Conservation (phyloP, 2,113 vertebrate genomes). For the Gambusia holbrooki region DNA sequence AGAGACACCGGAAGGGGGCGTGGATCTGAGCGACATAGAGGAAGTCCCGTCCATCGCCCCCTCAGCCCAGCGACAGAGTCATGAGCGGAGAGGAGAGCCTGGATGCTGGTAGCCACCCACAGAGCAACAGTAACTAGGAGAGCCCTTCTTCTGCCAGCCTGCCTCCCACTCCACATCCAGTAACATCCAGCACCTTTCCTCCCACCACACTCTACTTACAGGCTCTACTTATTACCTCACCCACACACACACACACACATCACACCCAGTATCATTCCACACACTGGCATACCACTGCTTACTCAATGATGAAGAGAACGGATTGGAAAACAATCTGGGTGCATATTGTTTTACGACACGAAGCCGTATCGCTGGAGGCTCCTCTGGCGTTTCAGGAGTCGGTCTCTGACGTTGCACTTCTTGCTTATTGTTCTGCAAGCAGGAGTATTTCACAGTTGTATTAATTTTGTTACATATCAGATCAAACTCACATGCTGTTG, state of each 20-base stretch:
- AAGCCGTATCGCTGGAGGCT: constrained; percentile 57
- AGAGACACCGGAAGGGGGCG: constrained; percentile 56
- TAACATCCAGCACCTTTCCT: constrained; percentile 70
- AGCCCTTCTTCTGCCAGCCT: constrained; percentile 71
- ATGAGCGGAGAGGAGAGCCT: constrained; percentile 67
- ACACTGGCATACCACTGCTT: constrained; percentile 57
- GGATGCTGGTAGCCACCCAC: constrained; percentile 69
- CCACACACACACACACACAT: constrained; percentile 44
- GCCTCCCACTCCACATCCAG: constrained; percentile 74
- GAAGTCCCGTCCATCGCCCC: constrained; percentile 72
- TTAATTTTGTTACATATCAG: constrained; percentile 12
- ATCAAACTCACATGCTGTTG: not conserved
- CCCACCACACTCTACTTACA: constrained; percentile 69
- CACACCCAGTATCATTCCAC: constrained; percentile 43
- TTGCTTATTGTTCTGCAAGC: constrained; percentile 24
- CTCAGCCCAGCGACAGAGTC: constrained; percentile 67
- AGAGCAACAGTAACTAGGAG: constrained; percentile 78
- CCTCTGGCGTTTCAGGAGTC: constrained; percentile 52
- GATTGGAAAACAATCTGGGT: constrained; percentile 50
- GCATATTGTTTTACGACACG: constrained; percentile 34
- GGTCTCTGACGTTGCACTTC: constrained; percentile 31
- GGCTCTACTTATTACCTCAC: constrained; percentile 69
- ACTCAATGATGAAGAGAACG: constrained; percentile 46
- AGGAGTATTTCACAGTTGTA: constrained; percentile 13
- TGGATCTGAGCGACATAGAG: constrained; percentile 55